Evolutionary conservation across 2,113 vertebrate species (phyloP), one percentile per base, ranked within the genome.

Genomic region (Rhabdomys dilectus): DNA sequence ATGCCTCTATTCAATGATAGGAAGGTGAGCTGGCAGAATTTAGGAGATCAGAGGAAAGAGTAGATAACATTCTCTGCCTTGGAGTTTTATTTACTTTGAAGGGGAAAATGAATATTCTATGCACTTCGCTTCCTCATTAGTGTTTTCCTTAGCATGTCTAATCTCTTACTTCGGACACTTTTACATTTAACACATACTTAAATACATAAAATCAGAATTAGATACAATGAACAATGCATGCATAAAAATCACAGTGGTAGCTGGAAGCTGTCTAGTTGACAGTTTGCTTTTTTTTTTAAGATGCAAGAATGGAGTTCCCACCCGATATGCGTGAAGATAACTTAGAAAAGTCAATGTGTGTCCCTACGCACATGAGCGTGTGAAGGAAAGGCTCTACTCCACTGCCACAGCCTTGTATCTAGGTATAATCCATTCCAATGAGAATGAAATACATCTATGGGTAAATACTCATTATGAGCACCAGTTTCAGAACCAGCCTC

Each of bases 401-500:
- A 73, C 88, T 90, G 89, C 94, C 42, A 94, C 29, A 89, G 66
- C 48, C 80, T 68, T 89, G 5, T 62, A 82, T 86, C 22, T 94
- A 89, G 17, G 72, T 93, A 95, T 56, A 48, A 92, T 87, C 22
- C 76, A 92, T 94, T 91, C 34, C 36, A 73, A 86, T 31, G 85
- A 58, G 17, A 90, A 80, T 93, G 89, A 88, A 78, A 91, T 78
- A 88, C 29, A 68, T 88, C 48, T 76, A 89, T 51, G 21, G 48
- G 62, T 76, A 86, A 85, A 90, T 95, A 81, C 42, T 85, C 70
- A 91, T 90, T 29, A 86, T 39, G 21, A 95, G 89, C 7, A 93
- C 6, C 51, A 91, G 77, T 73, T 88, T 97, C 60, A 90, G 94
- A 96, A 85, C 24, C 85, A 96, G 93, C 53, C 92, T 89, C 34